Base-by-base conservation (phyloP, 2,888 invertebrate species). In the Miltochrista miniata region DNA sequence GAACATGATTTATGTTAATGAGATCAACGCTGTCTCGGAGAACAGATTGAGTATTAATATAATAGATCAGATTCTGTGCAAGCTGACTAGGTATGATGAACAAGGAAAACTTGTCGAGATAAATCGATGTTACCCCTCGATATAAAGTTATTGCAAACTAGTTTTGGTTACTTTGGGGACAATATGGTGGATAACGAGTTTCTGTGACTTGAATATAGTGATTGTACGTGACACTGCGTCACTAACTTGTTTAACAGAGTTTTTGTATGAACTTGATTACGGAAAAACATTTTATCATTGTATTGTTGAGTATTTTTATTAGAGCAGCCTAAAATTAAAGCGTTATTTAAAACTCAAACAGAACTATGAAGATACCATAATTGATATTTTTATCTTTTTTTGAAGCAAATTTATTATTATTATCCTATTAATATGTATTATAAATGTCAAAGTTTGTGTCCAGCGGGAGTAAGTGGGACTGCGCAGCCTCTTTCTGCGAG, bases 21-120 rank as follows among this genome's bases (percentile, higher is more conserved):
- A 80, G 72, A 59, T 56, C 47, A 64, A 56, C 61, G 72, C 72
- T 73, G 75, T 68, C 79, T 78, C 64, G 73, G 64, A 75, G 71
- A 76, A 77, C 79, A 77, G 72, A 83, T 83, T 82, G 76, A 68
- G 70, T 76, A 79, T 83, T 82, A 81, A 79, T 79, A 79, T 79
- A 80, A 72, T 72, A 70, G 64, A 82, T 76, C 61, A 63, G 56
- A 50, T 51, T 55, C 54, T 51, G 59, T 58, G 70, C 61, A 51
- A 53, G 54, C 51, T 36, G 45, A 50, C 67, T 68, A 51, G 61
- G 63, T 63, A 59, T 59, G 60, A 47, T 48, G 18, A 24, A 24
- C 40, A 31, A 48, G 54, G 39, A 36, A 50, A 45, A 41, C 18
- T 24, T 24, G 18, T 24, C 18, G 5, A 24, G 18, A 24, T 24